phyloP scores from a whole-genome alignment of 2,113 vertebrate genomes.

The Hypanus sabinus region DNA sequence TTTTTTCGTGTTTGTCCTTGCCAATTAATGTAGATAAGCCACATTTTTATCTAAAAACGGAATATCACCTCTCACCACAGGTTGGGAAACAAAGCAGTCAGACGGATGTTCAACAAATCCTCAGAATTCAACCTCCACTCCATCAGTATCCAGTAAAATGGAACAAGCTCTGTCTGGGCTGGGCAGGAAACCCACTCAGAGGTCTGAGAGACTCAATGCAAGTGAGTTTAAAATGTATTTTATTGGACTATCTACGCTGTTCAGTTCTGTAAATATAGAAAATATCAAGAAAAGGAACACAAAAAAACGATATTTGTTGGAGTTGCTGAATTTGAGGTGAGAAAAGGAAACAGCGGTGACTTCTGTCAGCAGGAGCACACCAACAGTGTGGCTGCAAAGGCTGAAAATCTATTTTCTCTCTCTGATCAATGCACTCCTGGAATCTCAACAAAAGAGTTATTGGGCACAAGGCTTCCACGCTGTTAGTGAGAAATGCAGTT shows the following conservation, averaged over 20 bases:
- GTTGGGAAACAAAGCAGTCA: conserved; percentile 66
- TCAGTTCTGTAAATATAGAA: not conserved
- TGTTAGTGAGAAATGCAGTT: not conserved
- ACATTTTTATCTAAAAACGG: not conserved
- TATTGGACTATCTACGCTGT: not conserved
- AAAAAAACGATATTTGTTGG: not conserved
- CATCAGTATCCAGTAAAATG: conserved; percentile 63
- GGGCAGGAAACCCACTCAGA: conserved; percentile 76
- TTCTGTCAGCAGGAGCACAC: not conserved
- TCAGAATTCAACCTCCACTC: conserved; percentile 60
- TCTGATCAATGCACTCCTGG: not conserved
- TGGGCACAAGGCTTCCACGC: not conserved
- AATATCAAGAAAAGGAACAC: not conserved
- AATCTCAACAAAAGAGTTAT: not conserved
- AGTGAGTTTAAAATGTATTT: conserved; percentile 57
- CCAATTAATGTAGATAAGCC: not conserved
- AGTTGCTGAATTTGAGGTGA: not conserved
- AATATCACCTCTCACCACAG: conserved; percentile 42
- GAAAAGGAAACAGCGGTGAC: not conserved
- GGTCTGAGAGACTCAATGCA: conserved; percentile 76
- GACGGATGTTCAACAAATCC: conserved; percentile 57
- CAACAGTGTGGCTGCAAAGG: not conserved
- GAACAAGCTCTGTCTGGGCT: conserved; percentile 64
- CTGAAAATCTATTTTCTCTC: not conserved
- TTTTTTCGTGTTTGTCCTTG: not conserved